phyloP scores from a whole-genome alignment of 2,888 invertebrate genomes.

The Teleiodes luculella region DNA sequence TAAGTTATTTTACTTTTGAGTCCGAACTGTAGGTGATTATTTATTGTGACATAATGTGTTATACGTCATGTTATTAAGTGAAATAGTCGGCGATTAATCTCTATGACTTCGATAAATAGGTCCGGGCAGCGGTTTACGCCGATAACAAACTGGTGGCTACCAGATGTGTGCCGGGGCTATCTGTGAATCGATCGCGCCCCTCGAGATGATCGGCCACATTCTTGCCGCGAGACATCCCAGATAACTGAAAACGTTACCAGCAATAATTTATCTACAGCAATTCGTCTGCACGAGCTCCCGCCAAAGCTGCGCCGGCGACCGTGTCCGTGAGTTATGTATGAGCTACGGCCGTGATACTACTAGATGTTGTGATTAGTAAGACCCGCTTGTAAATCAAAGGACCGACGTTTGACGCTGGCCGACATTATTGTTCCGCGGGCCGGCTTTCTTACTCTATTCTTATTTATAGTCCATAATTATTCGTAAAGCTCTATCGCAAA shows the following conservation, averaged over 20 bases:
- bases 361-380: constrained; percentile 8
- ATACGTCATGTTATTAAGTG: constrained; percentile 53
- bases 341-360: constrained; percentile 2
- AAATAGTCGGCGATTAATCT: constrained; percentile 59
- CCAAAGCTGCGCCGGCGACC: constrained; percentile 4
- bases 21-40: constrained; percentile 38
- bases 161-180: constrained; percentile 55
- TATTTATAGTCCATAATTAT: no score
- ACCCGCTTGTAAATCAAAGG: constrained; percentile 1
- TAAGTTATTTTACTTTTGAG: constrained; percentile 26
- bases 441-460: no score
- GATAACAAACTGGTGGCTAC: constrained; percentile 59
- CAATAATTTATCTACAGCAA: constrained; percentile 57
- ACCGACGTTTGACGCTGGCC: neutral
- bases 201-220: constrained; percentile 54
- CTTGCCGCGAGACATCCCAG: constrained; percentile 47
- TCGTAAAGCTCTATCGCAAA: no score
- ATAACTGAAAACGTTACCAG: constrained; percentile 58
- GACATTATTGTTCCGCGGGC: neutral
- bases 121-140: constrained; percentile 53
- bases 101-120: constrained; percentile 64
- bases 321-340: constrained; percentile 11
- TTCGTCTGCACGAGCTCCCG: constrained; percentile 44
- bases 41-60: constrained; percentile 52
- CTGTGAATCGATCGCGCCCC: constrained; percentile 46